Base-by-base conservation (phyloP, 1,140 invertebrate genomes). In the Drosophila equinoxialis region DNA sequence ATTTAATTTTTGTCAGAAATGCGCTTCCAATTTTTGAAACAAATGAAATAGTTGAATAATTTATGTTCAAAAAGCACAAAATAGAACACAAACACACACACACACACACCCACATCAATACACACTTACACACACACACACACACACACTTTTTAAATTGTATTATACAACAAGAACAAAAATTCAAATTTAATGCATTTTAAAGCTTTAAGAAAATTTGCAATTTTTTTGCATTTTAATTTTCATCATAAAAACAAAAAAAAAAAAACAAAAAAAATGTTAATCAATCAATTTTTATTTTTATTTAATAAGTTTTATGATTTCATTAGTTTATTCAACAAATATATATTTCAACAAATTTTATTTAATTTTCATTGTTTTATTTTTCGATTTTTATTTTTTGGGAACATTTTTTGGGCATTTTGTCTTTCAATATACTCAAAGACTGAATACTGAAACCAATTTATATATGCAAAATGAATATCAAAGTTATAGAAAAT, bases 21-120 rank as follows among this genome's bases (percentile, higher is more conserved):
- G 80, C 81, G 80, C 85, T 87, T 89, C 84, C 80, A 87, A 68
- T 67, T 23, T 51, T 51, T 51, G 45, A 20, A 51, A 51, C 45
- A 20, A 51, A 30, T 30, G 45, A 23, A 51, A 51, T 51, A 51
- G 45, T 23, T 42, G 37, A 62, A 71, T 65, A 68, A 70, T 69
- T 68, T 67, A 54, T 86, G 83, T 86, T 87, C 78, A 79, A 82
- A 79, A 82, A 68, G 84, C 84, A 87, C 84, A 87, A 86, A 87
- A 63, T 20, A 55, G 45, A 54, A 72, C 48, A 74, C 51, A 57
- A 30, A 75, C 57, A 51, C 10, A 17, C 30, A 60, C 17, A 17
- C 17, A 17, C 17, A 17, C 14, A 37, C 17, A 39, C 5, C 48
- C 30, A 26, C 11, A 13, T 7, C 26, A 11, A 8, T 37, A 58